phyloP scores from a whole-genome alignment of 2,797 vertebrate genomes.

The Lemur catta region DNA sequence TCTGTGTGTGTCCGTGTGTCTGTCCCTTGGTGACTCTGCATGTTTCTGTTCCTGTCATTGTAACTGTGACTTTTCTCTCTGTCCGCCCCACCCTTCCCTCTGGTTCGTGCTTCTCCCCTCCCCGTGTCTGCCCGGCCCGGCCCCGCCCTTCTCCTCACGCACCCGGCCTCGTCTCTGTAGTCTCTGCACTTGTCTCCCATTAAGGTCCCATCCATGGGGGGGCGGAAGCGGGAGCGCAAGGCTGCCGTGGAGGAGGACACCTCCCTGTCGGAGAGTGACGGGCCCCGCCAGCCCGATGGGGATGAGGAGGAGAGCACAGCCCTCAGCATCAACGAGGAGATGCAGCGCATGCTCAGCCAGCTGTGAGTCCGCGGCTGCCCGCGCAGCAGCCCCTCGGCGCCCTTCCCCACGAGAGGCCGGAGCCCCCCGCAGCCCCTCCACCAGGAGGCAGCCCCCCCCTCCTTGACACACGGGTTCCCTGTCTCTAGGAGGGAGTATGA shows the following conservation, averaged over 20 bases:
- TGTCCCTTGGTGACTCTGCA: neutral
- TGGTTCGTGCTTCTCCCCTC: conserved; percentile 46
- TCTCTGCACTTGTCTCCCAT: conserved; percentile 85
- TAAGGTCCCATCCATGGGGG: conserved; percentile 93
- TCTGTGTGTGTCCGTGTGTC: conserved; percentile 44
- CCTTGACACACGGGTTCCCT: conserved; percentile 53
- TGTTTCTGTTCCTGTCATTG: conserved; percentile 30
- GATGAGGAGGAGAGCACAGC: conserved; percentile 92
- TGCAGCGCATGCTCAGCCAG: conserved; percentile 98
- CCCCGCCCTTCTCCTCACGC: conserved; percentile 77
- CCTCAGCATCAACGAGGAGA: conserved; percentile 98
- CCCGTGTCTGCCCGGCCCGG: neutral
- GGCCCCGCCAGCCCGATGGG: conserved; percentile 87
- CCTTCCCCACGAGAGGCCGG: conserved; percentile 31
- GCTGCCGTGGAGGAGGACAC: conserved; percentile 91
- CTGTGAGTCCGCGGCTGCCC: conserved; percentile 87
- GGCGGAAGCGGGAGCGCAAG: conserved; percentile 92
- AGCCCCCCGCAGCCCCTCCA: neutral
- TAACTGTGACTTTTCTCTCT: conserved; percentile 67
- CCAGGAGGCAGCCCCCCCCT: neutral
- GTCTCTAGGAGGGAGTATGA: conserved; percentile 93
- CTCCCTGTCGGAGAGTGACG: conserved; percentile 92
- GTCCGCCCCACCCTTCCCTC: conserved; percentile 34
- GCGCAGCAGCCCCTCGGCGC: neutral
- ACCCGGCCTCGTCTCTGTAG: conserved; percentile 87